Conservation (phyloP, 2,113 vertebrate species). For the Dissostichus mawsoni region DNA sequence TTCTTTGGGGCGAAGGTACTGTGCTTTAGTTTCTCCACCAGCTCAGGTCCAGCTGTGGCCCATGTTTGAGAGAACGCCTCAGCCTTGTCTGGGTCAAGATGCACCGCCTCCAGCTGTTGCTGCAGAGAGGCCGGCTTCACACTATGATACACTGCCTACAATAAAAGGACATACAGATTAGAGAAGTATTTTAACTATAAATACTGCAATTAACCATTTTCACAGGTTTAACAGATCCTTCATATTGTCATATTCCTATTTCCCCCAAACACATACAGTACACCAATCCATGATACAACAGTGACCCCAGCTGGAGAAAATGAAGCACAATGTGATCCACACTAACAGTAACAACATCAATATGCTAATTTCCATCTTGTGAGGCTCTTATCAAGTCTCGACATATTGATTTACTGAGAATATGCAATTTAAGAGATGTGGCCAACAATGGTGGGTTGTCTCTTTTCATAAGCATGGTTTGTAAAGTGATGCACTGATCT, state of each 20-base stretch:
- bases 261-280: not conserved
- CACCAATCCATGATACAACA: constrained; percentile 45
- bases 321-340: not conserved
- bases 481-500: not conserved
- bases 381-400: not conserved
- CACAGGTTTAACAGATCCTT: not conserved
- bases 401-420: not conserved
- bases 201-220: not conserved
- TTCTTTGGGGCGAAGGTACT: constrained; percentile 91
- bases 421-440: not conserved
- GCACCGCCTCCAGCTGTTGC: constrained; percentile 90
- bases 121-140: constrained; percentile 89
- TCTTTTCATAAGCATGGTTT: not conserved
- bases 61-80: constrained; percentile 90
- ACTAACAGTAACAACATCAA: not conserved
- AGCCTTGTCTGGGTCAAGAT: constrained; percentile 87
- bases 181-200: not conserved
- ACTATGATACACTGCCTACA: constrained; percentile 93
- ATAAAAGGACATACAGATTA: not conserved
- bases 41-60: constrained; percentile 89
- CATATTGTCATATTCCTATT: not conserved
- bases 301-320: constrained; percentile 66
- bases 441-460: not conserved
- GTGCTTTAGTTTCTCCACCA: constrained; percentile 91
- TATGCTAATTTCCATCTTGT: not conserved